phyloP scores from a whole-genome alignment of 2,888 invertebrate genomes.

The Heliconius erato region DNA sequence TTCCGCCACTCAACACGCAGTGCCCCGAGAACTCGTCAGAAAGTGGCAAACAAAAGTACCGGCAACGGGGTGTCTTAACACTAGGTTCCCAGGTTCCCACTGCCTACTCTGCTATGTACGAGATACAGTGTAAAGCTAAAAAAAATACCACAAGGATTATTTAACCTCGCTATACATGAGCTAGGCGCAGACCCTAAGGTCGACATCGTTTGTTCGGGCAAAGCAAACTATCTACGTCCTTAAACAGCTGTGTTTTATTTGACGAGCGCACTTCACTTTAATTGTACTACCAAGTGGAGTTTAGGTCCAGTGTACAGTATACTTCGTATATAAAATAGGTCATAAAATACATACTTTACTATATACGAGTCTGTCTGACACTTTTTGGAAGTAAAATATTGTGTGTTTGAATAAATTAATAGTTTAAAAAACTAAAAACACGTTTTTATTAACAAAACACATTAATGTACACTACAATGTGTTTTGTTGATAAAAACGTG shows the following conservation, averaged over 20 bases:
- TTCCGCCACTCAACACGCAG: too few relatives aligned
- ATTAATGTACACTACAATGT: too few relatives aligned
- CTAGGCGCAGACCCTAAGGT: conserved; percentile 9
- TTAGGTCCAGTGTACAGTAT: neutral
- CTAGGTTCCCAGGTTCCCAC: too few relatives aligned
- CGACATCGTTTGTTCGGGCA: conserved; percentile 32
- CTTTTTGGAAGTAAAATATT: too few relatives aligned
- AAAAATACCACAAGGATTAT: neutral
- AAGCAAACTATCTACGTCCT: conserved; percentile 35
- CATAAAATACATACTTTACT: neutral
- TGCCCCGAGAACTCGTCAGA: too few relatives aligned
- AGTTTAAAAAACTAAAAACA: too few relatives aligned
- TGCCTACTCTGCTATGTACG: neutral
- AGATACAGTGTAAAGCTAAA: neutral
- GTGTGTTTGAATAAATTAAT: too few relatives aligned
- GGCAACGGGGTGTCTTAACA: too few relatives aligned
- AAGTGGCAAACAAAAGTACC: too few relatives aligned
- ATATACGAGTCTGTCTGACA: too few relatives aligned
- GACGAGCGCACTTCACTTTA: conserved; percentile 28
- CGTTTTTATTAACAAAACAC: too few relatives aligned
- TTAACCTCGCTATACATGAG: neutral
- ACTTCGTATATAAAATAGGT: neutral
- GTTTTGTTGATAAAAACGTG: too few relatives aligned
- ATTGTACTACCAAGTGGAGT: conserved; percentile 22
- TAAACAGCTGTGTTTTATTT: conserved; percentile 37